Base-by-base conservation (phyloP, 1,140 invertebrate genomes). In the Harpegnathos saltator region DNA sequence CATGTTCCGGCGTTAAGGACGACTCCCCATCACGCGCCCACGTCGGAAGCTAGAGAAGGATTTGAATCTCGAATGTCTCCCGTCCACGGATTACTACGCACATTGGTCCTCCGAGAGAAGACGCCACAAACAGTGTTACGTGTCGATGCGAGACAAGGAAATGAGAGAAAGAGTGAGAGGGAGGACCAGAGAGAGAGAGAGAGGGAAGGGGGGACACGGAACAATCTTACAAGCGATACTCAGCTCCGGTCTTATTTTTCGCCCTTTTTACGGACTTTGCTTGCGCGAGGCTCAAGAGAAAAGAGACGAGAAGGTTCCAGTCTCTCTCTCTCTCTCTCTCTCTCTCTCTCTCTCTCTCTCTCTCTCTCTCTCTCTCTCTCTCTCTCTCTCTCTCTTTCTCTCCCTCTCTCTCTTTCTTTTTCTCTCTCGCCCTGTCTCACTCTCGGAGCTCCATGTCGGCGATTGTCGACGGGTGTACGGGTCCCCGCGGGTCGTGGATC, bases 401-500 rank as follows among this genome's bases (percentile, higher is more conserved):
- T n/a, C n/a, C n/a, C n/a, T n/a, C n/a, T n/a, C n/a, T n/a, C n/a
- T n/a, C n/a, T n/a, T n/a, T n/a, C n/a, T n/a, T n/a, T n/a, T n/a
- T n/a, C n/a, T n/a, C n/a, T 81, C 83, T 85, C 58, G 4, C 38
- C 11, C 11, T 44, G 0, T 85, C 58, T 75, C 78, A 19, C 11
- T 85, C 58, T 75, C 73, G 26, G 58, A 61, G 80, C 71, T 69
- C 73, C 54, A 82, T 86, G 86, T 89, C 86, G 87, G 85, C 59
- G 77, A 44, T 86, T 86, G 86, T 89, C 81, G 88, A 86, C 87
- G 87, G 59, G 59, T 88, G 65, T 80, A 63, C 87, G 62, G 72
- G 38, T 75, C 38, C 38, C 38, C 38, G 38, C 72, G 74, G 17
- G 87, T 80, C 89, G 90, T 91, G 89, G 86, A 91, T 91, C 89